A percentile compares a stretch with the other conserved stretches of the same genome.
These are phyloP conservation scores for Nineta flava DNA, from an alignment of 2,888 invertebrate genomes.

Conservation along the genomic window DNA sequence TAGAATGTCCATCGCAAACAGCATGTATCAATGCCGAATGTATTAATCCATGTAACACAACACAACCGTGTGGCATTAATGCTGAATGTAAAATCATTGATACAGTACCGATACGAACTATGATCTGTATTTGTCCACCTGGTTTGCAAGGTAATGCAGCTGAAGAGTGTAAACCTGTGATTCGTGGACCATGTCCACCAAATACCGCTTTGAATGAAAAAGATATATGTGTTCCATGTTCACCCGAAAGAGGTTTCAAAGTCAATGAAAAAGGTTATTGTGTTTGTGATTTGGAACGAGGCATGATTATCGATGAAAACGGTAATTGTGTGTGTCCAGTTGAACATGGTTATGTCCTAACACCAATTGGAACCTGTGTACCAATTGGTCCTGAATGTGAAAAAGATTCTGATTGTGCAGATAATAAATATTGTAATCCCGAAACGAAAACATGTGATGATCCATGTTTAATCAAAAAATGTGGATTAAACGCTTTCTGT, in stretches of 20 bases:
- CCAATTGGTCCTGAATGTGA: conserved; percentile 43
- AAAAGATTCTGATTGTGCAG: conserved; percentile 57
- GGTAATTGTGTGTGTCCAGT: conserved; percentile 61
- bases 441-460: conserved; percentile 57
- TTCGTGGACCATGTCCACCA: conserved; percentile 50
- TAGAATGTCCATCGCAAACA: conserved; percentile 66
- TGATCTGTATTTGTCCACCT: conserved; percentile 75
- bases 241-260: conserved; percentile 51
- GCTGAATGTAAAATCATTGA: conserved; percentile 65
- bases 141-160: conserved; percentile 81
- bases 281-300: conserved; percentile 63
- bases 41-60: conserved; percentile 65
- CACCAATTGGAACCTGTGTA: conserved; percentile 42
- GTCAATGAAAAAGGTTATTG: conserved; percentile 66
- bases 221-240: conserved; percentile 64
- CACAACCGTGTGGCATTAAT: conserved; percentile 67
- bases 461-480: conserved; percentile 58
- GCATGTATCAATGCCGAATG: conserved; percentile 73
- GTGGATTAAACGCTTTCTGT: conserved; percentile 63
- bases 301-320: conserved; percentile 59
- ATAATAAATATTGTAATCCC: conserved; percentile 56
- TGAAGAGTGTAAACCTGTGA: conserved; percentile 46
- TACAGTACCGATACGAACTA: conserved; percentile 69
- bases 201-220: conserved; percentile 59
- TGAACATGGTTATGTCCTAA: conserved; percentile 47